A percentile compares a stretch with the other conserved stretches of the same genome.
phyloP scores from a whole-genome alignment of 1,140 invertebrate species.

The Bicyclus anynana region DNA sequence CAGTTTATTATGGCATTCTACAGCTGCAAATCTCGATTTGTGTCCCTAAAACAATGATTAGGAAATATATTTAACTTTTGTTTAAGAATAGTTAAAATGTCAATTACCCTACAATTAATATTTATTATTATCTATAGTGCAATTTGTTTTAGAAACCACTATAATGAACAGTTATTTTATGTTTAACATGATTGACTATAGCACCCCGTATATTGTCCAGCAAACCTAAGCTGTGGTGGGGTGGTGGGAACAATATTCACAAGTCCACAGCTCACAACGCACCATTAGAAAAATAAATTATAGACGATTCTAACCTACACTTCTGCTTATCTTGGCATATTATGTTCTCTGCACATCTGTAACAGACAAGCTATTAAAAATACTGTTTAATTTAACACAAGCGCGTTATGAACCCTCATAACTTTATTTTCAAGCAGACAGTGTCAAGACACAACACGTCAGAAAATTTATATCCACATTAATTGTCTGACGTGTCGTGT shows the following conservation, averaged over 20 bases:
- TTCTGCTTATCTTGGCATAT: slow-evolving; percentile 73
- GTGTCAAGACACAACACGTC: too few relatives aligned
- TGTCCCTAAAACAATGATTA: too few relatives aligned
- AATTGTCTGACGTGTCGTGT: too few relatives aligned
- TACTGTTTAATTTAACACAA: neutral
- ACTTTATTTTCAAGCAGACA: too few relatives aligned
- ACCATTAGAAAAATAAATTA: slow-evolving; percentile 77
- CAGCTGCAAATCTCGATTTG: too few relatives aligned
- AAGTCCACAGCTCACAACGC: slow-evolving; percentile 72
- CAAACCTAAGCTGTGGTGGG: slow-evolving; percentile 49
- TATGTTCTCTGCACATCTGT: slow-evolving; percentile 70
- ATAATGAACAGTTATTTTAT: slow-evolving; percentile 59
- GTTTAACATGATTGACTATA: slow-evolving; percentile 74
- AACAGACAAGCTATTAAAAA: slow-evolving; percentile 1
- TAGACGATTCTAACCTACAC: slow-evolving; percentile 66
- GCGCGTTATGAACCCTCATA: too few relatives aligned
- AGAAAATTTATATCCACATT: too few relatives aligned
- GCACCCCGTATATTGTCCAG: slow-evolving; percentile 65
- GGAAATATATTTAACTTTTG: too few relatives aligned
- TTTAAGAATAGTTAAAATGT: neutral
- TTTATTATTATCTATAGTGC: slow-evolving; percentile 52
- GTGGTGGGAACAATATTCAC: slow-evolving; percentile 61
- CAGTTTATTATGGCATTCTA: too few relatives aligned
- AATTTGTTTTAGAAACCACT: slow-evolving; percentile 57
- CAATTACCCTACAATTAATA: slow-evolving; percentile 13